Base-by-base conservation (phyloP, 2,113 vertebrate genomes). In the Bubalus kerabau region DNA sequence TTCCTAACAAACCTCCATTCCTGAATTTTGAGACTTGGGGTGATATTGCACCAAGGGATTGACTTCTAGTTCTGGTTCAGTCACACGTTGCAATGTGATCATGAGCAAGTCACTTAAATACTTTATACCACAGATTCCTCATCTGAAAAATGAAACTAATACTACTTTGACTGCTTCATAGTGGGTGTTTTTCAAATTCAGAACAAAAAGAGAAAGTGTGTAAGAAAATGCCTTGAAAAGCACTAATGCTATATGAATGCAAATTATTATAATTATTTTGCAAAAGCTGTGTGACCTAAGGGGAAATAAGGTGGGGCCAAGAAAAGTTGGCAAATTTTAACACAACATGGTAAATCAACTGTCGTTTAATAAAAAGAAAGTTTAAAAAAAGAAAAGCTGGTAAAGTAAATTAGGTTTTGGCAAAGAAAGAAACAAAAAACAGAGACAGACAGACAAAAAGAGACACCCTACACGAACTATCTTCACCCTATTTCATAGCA, bases 261-360 rank as follows among this genome's bases (percentile, higher is more conserved):
- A 84, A 91, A 85, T 90, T 64, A 93, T 94, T 96, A 59, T 48
- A 62, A 78, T 46, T 97, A 87, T 19, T 95, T 86, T n/a, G 6
- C 17, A 96, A 94, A 98, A 93, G 11, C 67, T 81, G 3, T 82
- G 15, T 89, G 24, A 76, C 43, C 43, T 71, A 48, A 80, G 36
- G 24, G 54, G 16, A 96, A 93, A 67, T 90, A 30, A 95, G 7
- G 30, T 26, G 12, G 82, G 15, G 85, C 19, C 32, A 92, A 94
- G 64, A 23, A 94, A 95, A 92, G 16, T 12, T 84, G 23, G 3
- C 43, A 76, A 76, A 46, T 26, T 76, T 43, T 26, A 76, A 76
- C 40, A 46, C 40, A 78, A 46, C 40, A 8, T 46, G 40, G 40
- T 46, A 46, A 78, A 46, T 76, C 36, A 80, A 80, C 15, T 30